Percentiles rank a stretch among this genome's conserved stretches.
Evolutionary conservation across 2,888 invertebrate genomes (phyloP).

Genomic region (Oxytorus armatus): DNA sequence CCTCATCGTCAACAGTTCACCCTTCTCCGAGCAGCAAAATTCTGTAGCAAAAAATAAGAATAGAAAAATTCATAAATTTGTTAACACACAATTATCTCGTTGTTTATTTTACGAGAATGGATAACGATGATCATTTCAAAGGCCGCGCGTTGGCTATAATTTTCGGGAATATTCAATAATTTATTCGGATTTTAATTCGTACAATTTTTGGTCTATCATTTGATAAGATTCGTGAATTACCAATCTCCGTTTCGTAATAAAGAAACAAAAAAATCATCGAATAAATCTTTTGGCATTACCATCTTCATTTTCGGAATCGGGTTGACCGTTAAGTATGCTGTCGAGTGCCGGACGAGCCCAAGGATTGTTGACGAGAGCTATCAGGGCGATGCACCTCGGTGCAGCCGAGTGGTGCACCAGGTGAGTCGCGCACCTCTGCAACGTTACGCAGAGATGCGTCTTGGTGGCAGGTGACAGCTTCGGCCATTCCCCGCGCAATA

Average conservation of each 20-base stretch:
- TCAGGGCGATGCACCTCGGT: conserved; percentile 87
- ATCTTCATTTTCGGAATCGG: conserved; percentile 83
- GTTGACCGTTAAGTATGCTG: conserved; percentile 83
- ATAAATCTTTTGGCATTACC: conserved; percentile 75
- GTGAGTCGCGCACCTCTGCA: conserved; percentile 84
- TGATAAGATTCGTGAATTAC: too few relatives aligned
- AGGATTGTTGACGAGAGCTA: conserved; percentile 86
- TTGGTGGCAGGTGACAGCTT: conserved; percentile 84
- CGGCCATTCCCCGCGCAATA: conserved; percentile 87
- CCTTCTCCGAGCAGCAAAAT: conserved; percentile 88
- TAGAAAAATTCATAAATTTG: not conserved
- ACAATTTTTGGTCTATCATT: too few relatives aligned
- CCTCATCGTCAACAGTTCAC: conserved; percentile 87
- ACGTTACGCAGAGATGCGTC: conserved; percentile 84
- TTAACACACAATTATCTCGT: not conserved
- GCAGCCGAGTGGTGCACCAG: conserved; percentile 84
- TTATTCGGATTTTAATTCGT: too few relatives aligned
- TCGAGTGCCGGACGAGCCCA: conserved; percentile 85
- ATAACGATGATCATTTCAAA: too few relatives aligned
- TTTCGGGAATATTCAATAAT: too few relatives aligned
- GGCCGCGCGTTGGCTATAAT: too few relatives aligned
- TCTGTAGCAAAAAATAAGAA: conserved; percentile 85
- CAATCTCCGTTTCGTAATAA: too few relatives aligned
- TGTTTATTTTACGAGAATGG: too few relatives aligned
- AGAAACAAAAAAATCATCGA: not conserved